A percentile compares a stretch with the other conserved stretches of the same genome.
phyloP scores from a whole-genome alignment of 2,888 invertebrate genomes.

The Acanthosepion pharaonis region DNA sequence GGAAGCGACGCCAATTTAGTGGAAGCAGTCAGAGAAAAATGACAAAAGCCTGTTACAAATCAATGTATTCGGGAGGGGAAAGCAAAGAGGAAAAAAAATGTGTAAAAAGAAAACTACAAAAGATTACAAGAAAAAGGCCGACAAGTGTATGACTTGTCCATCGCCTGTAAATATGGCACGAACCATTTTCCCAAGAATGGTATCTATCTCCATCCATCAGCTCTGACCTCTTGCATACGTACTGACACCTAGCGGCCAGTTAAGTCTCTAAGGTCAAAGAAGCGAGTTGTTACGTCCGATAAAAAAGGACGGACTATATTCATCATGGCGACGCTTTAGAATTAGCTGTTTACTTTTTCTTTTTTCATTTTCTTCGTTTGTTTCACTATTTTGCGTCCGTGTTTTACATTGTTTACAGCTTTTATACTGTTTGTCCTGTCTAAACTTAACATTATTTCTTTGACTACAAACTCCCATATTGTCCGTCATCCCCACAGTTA shows the following conservation, averaged over 20 bases:
- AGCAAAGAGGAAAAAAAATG: background rate
- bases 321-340: background rate
- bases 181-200: background rate
- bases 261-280: background rate
- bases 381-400: background rate
- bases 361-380: background rate
- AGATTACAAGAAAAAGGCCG: background rate
- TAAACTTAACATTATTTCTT: background rate
- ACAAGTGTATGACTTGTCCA: background rate
- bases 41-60: background rate
- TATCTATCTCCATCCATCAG: background rate
- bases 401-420: background rate
- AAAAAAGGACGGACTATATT: background rate
- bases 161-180: background rate
- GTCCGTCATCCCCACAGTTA: background rate
- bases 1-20: background rate
- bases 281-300: background rate
- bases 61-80: background rate
- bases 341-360: background rate
- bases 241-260: background rate
- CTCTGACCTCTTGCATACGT: slow-evolving; percentile 33
- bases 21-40: background rate
- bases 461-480: background rate
- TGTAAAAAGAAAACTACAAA: background rate
- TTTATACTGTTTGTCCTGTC: background rate